phyloP scores from a whole-genome alignment of 30 jellyfish, hydroid and myxozoan species.

The Rhopilema esculentum region DNA sequence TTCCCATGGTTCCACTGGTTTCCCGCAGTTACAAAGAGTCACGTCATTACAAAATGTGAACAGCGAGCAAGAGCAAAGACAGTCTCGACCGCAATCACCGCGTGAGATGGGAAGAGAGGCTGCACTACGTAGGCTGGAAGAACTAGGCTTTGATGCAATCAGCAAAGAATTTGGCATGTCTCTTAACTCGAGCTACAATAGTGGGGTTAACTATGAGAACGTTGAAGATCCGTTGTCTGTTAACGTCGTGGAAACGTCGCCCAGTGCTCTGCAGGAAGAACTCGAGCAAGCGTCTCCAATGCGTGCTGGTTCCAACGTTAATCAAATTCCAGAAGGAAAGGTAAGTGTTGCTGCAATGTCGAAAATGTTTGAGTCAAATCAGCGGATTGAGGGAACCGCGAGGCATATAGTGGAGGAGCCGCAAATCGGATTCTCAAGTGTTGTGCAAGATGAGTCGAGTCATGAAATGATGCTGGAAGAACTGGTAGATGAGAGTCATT shows the following conservation, averaged over 20 bases:
- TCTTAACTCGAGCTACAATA: neutral
- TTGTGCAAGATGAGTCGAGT: constrained; percentile 27
- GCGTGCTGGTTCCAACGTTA: neutral
- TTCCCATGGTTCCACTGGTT: constrained; percentile 7
- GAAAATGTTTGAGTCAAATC: constrained; percentile 1
- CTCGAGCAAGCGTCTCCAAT: neutral
- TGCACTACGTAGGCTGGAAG: constrained; percentile 62
- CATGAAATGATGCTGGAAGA: constrained; percentile 59
- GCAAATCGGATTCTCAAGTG: neutral
- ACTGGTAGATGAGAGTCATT: constrained; percentile 46
- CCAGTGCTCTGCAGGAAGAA: neutral
- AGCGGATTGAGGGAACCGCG: neutral
- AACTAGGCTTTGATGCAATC: constrained; percentile 71
- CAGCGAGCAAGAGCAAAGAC: constrained; percentile 16
- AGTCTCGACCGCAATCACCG: constrained; percentile 51
- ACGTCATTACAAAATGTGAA: constrained; percentile 7
- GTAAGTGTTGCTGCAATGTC: neutral
- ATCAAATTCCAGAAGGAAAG: neutral
- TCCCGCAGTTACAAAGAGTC: neutral
- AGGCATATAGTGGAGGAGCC: constrained; percentile 48
- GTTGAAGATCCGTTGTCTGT: constrained; percentile 1
- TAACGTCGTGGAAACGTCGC: neutral
- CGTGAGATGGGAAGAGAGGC: constrained; percentile 73
- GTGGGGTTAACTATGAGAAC: neutral
- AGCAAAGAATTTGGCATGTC: constrained; percentile 45